Conservation (phyloP, 2,888 invertebrate species). For the Lasius platythorax region DNA sequence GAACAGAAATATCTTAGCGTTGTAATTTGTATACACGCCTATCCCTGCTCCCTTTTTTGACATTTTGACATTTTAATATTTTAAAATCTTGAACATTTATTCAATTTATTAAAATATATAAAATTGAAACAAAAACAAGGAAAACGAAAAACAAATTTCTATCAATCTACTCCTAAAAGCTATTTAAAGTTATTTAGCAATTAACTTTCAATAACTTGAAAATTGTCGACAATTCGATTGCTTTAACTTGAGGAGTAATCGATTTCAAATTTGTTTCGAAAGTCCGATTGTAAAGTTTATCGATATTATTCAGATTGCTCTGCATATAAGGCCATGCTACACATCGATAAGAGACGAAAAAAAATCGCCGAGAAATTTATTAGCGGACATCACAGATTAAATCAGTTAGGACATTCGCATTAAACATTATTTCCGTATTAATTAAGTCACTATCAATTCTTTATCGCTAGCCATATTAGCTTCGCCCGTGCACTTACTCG, state of each 20-base stretch:
- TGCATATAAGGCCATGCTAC: not conserved
- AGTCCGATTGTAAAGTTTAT: not conserved
- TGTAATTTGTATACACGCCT: not conserved
- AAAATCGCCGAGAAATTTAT: constrained; percentile 28
- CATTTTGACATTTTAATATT: not conserved
- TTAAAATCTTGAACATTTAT: not conserved
- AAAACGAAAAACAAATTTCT: not conserved
- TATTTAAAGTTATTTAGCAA: not conserved
- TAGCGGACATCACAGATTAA: not conserved
- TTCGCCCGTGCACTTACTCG: not conserved
- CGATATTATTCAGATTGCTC: constrained; percentile 26
- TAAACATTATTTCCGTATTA: not conserved
- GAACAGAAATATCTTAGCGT: not conserved
- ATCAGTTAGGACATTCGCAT: not conserved
- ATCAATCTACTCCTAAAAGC: not conserved
- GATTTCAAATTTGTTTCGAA: not conserved
- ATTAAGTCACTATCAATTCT: constrained; percentile 20
- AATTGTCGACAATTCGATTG: not conserved
- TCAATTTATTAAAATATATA: not conserved
- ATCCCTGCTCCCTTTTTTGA: not conserved
- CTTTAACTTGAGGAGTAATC: not conserved
- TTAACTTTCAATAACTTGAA: not conserved
- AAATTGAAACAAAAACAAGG: not conserved
- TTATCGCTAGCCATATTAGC: not conserved
- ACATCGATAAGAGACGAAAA: constrained; percentile 11